phyloP scores from a whole-genome alignment of 2,888 invertebrate genomes.

The Desoria tigrina region DNA sequence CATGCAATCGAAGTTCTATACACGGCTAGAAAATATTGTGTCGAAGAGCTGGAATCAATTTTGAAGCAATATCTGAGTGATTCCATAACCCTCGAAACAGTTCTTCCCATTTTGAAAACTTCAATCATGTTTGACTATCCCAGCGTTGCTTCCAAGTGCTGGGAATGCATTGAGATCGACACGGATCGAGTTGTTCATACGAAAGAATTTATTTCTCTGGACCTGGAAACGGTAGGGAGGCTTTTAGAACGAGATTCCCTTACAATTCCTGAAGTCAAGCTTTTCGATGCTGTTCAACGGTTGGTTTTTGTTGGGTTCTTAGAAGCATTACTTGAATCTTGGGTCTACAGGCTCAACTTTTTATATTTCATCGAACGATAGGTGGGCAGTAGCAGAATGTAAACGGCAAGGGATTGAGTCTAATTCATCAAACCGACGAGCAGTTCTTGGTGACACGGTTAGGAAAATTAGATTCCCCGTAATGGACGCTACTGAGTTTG shows the following conservation, averaged over 20 bases:
- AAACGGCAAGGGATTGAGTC: background rate
- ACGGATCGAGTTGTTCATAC: background rate
- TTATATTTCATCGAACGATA: too few species aligned
- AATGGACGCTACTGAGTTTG: background rate
- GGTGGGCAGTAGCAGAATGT: slow-evolving; percentile 1
- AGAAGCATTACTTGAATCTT: too few species aligned
- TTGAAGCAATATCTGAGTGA: background rate
- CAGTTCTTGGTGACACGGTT: background rate
- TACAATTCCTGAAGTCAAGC: background rate
- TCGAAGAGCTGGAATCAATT: background rate
- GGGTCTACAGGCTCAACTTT: too few species aligned
- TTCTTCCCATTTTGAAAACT: background rate
- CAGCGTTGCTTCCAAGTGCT: background rate
- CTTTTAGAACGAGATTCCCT: background rate
- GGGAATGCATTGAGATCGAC: background rate
- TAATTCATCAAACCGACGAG: background rate
- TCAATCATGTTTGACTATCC: background rate
- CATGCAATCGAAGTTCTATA: background rate
- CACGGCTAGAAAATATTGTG: background rate
- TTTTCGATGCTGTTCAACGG: background rate
- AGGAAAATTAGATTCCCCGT: slow-evolving; percentile 3
- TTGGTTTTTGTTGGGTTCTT: too few species aligned
- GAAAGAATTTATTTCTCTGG: background rate
- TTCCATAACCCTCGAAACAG: background rate
- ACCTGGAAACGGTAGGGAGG: background rate